Base-by-base conservation (phyloP, 2,113 vertebrate species). In the Nibea coibor region DNA sequence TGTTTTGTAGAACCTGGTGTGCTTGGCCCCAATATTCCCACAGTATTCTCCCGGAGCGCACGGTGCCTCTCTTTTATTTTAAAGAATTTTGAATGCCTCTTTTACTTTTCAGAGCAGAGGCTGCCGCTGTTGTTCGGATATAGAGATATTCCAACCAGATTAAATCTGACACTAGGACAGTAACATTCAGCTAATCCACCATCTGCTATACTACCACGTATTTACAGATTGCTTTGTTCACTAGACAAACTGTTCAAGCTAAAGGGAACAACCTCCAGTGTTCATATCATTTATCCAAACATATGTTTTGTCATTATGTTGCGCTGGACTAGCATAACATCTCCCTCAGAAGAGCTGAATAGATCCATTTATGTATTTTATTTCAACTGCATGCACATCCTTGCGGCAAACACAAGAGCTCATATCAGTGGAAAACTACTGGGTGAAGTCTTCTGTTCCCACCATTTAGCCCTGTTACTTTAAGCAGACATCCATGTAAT, bases 201-300 rank as follows among this genome's bases (percentile, higher is more conserved):
- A 24, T 50, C 20, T 70, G 28, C 54, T 53, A 20, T 70, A 53
- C 56, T n/a, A 1, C 43, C 28, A 9, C 35, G 7, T 59, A 20
- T 28, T 66, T 26, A 48, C 74, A 75, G 9, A 10, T 62, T 66
- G 4, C 10, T 8, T 62, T 78, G 20, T 58, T 82, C 54, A 17
- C 20, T n/a, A 31, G 3, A 59, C 31, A 31, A 63, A 54, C 28
- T 28, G 28, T 53, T 48, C 10, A 11, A n/a, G 58, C 58, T n/a
- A 19, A 8, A 4, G 43, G n/a, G 14, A 50, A 39, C 20, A 19
- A 12, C 0, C 14, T 39, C 15, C 28, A 51, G 10, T 22, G 14
- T 42, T 42, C 7, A 24, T 2, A 2, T 61, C 15, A 5, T 51
- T 58, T 43, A 31, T 56, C 28, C 0, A 4, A 73, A 7, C 35